These are phyloP conservation scores for Xestia sexstrigata DNA, from an alignment of 2,888 invertebrate species.

Conservation along the genomic window DNA sequence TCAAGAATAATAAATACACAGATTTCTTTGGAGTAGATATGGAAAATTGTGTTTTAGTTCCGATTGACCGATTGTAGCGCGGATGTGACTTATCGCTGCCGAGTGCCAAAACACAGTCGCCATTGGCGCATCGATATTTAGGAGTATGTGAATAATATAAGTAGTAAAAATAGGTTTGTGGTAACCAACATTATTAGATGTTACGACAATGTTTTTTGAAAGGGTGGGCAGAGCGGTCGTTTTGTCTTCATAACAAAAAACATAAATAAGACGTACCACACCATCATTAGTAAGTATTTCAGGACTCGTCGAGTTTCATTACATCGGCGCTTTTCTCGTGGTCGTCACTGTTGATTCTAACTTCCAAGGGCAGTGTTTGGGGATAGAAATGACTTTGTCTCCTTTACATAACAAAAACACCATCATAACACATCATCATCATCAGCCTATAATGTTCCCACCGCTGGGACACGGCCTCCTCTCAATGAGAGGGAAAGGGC, in stretches of 20 bases:
- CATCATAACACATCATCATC: no score
- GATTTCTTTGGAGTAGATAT: slow-evolving; percentile 4
- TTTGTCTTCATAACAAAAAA: background rate
- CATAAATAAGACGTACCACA: background rate
- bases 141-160: slow-evolving; percentile 35
- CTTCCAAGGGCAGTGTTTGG: background rate
- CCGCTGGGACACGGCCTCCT: no score
- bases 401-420: background rate
- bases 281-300: background rate
- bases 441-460: no score
- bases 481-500: no score
- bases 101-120: slow-evolving; percentile 42
- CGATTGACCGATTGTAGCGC: slow-evolving; percentile 27
- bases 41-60: slow-evolving; percentile 19
- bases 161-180: slow-evolving; percentile 37
- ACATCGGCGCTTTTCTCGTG: background rate
- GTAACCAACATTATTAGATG: slow-evolving; percentile 33
- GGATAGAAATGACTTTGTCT: no score
- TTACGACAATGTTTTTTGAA: slow-evolving; percentile 8
- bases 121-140: slow-evolving; percentile 39
- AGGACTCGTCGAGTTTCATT: background rate
- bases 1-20: background rate
- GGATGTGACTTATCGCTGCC: slow-evolving; percentile 30
- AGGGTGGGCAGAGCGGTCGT: no score
- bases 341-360: background rate